A percentile compares a stretch with the other conserved stretches of the same genome.
These are phyloP conservation scores for Cataglyphis altisquamis DNA, from an alignment of 2,888 invertebrate species.

Conservation along the genomic window DNA sequence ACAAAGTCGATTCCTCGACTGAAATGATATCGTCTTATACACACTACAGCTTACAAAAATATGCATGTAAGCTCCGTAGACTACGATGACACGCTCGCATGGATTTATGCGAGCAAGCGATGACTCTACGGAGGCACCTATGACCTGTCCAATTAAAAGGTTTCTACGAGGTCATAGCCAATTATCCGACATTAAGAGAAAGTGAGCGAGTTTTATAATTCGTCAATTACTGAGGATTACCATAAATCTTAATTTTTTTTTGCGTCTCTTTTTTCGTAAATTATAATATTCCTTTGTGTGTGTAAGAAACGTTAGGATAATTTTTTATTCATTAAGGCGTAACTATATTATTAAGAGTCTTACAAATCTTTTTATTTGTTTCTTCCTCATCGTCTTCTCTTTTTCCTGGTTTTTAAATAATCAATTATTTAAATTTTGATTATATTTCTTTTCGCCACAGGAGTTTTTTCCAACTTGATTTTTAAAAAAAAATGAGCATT, in stretches of 20 bases:
- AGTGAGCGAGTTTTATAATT: conserved; percentile 56
- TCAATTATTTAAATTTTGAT: conserved; percentile 29
- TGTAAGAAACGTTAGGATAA: background rate
- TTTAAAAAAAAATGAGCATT: conserved; percentile 41
- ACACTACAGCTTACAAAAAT: conserved; percentile 33
- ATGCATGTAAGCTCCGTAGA: conserved; percentile 47
- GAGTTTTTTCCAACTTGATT: background rate
- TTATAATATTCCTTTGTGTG: background rate
- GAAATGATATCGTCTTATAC: conserved; percentile 70
- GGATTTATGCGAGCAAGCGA: conserved; percentile 65
- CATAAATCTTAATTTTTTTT: conserved; percentile 45
- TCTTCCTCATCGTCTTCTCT: background rate
- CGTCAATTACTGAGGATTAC: conserved; percentile 64
- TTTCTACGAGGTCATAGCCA: conserved; percentile 68
- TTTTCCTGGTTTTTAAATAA: background rate
- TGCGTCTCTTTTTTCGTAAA: background rate
- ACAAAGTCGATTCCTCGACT: conserved; percentile 65
- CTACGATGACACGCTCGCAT: conserved; percentile 49
- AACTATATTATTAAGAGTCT: background rate
- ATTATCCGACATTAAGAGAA: conserved; percentile 67
- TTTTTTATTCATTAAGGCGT: background rate
- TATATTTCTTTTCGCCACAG: background rate
- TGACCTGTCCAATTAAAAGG: conserved; percentile 65
- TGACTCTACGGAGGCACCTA: conserved; percentile 58
- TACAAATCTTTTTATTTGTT: background rate